phyloP scores from a whole-genome alignment of 1,140 invertebrate species.

The Liolophura sinensis region DNA sequence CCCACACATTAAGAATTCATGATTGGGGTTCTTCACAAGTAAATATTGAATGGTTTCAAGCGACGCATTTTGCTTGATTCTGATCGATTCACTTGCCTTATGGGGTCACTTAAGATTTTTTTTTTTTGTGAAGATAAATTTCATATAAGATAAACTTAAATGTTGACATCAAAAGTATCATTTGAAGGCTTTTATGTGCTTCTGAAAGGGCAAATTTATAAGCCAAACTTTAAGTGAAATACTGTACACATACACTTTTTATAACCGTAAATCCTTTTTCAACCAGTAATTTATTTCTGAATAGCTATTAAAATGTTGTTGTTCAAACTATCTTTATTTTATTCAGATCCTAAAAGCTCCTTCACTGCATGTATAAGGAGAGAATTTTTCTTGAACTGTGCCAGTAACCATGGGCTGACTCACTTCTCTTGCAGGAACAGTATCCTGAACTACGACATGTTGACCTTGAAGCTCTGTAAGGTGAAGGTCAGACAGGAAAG shows the following conservation, averaged over 20 bases:
- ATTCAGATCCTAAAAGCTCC: neutral
- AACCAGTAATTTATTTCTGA: neutral
- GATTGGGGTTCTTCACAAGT: no score
- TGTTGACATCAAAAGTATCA: no score
- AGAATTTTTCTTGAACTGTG: neutral
- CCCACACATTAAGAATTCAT: no score
- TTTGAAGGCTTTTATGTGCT: no score
- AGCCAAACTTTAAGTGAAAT: no score
- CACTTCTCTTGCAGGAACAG: slow-evolving; percentile 22
- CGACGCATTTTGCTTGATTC: no score
- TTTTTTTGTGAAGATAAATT: no score
- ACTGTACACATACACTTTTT: neutral
- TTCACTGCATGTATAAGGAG: neutral
- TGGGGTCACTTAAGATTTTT: no score
- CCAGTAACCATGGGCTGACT: neutral
- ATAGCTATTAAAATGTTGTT: neutral
- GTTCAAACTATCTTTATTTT: neutral
- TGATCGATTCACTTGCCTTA: no score
- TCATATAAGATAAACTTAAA: no score
- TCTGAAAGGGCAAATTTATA: no score
- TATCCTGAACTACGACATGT: slow-evolving; percentile 33
- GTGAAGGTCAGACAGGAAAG: neutral
- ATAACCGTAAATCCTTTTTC: neutral
- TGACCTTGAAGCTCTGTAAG: slow-evolving; percentile 37
- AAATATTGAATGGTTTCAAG: no score